Percentiles rank a stretch among this genome's conserved stretches.
phyloP scores from a whole-genome alignment of 2,888 invertebrate genomes.

The Formica aserva region DNA sequence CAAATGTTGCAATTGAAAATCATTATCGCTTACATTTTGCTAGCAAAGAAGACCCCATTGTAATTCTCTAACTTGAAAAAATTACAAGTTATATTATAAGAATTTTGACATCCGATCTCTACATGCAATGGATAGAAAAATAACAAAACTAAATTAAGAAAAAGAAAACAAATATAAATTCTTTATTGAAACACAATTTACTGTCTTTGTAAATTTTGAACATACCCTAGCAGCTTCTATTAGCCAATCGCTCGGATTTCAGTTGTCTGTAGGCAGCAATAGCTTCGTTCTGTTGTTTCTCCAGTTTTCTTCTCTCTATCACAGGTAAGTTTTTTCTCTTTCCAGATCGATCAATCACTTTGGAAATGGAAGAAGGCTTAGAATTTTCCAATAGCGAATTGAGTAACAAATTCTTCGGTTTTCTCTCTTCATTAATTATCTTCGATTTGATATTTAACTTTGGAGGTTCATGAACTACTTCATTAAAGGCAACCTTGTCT shows the following conservation, averaged over 20 bases:
- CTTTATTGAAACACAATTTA: conserved; percentile 33
- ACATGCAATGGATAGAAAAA: neutral
- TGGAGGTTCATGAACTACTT: conserved; percentile 91
- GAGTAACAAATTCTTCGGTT: conserved; percentile 89
- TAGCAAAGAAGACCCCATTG: neutral
- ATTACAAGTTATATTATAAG: neutral
- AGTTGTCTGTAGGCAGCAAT: conserved; percentile 88
- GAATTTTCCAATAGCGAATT: conserved; percentile 85
- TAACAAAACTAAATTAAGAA: conserved; percentile 29
- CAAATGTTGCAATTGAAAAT: neutral
- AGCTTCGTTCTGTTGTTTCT: conserved; percentile 88
- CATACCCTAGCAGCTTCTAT: conserved; percentile 62
- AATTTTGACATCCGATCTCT: neutral
- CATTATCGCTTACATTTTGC: neutral
- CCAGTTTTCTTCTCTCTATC: conserved; percentile 88
- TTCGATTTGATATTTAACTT: conserved; percentile 87
- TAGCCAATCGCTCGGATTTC: conserved; percentile 82
- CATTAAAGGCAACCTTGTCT: conserved; percentile 92
- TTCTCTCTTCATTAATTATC: conserved; percentile 87
- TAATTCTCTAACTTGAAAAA: neutral
- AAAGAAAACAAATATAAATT: conserved; percentile 23
- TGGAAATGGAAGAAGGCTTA: conserved; percentile 38
- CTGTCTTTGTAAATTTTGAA: conserved; percentile 14
- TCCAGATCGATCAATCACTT: conserved; percentile 86
- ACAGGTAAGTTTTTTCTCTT: conserved; percentile 89